Conservation (phyloP, 2,888 invertebrate species). For the Drosophila pegasa region DNA sequence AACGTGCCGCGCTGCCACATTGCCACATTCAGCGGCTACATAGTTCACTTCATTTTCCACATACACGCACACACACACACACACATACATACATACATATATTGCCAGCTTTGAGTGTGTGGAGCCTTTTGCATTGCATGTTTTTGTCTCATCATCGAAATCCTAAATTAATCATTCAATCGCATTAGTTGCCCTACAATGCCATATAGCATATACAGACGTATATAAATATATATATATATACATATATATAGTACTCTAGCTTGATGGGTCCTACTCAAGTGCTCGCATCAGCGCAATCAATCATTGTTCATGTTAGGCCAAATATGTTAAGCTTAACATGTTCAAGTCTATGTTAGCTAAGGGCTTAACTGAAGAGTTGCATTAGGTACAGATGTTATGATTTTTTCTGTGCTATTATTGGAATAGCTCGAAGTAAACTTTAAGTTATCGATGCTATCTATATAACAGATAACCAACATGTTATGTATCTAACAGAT, state of each 20-base stretch:
- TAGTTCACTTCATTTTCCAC: conserved; percentile 16
- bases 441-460: no score
- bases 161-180: conserved; percentile 69
- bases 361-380: background rate
- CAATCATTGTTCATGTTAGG: background rate
- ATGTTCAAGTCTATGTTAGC: background rate
- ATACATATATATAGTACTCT: background rate
- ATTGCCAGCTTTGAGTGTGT: background rate
- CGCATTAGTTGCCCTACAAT: conserved; percentile 45
- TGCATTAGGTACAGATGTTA: background rate
- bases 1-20: conserved; percentile 4
- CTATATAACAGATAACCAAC: no score
- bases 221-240: background rate
- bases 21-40: conserved; percentile 13
- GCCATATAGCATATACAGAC: conserved; percentile 2
- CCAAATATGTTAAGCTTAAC: background rate
- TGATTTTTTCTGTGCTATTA: no score
- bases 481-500: no score
- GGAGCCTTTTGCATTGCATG: conserved; percentile 51
- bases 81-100: background rate
- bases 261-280: conserved; percentile 15
- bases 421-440: no score
- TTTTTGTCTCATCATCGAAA: conserved; percentile 59
- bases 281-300: conserved; percentile 26
- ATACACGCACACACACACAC: background rate